Conservation (phyloP, 2,797 vertebrate genomes). For the Acipenser ruthenus region DNA sequence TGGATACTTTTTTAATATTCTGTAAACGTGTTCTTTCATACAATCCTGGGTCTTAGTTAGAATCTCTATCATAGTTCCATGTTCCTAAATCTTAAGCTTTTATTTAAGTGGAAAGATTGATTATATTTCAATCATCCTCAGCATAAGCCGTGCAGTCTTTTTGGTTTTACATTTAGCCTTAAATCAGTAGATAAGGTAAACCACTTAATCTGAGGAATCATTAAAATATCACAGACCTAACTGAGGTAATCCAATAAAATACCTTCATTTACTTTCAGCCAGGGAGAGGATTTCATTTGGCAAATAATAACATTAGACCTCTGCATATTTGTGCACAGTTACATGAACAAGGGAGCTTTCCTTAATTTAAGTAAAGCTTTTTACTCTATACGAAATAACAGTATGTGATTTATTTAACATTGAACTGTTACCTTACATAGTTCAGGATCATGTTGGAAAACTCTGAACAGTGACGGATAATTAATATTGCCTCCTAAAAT, state of each 20-base stretch:
- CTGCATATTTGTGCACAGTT: not conserved
- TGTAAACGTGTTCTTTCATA: no score
- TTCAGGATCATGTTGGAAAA: no score
- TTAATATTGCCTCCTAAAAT: no score
- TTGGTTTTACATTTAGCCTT: not conserved
- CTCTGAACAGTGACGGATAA: no score
- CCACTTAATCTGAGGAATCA: conserved; percentile 1
- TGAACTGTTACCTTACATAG: no score
- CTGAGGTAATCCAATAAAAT: not conserved
- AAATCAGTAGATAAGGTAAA: not conserved
- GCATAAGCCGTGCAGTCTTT: not conserved
- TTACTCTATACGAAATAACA: no score
- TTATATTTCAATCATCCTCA: not conserved
- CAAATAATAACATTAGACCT: not conserved
- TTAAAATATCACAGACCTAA: conserved; percentile 1
- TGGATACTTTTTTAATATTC: no score
- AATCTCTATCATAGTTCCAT: not conserved
- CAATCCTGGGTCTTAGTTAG: not conserved
- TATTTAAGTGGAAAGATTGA: not conserved
- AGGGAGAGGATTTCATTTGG: not conserved
- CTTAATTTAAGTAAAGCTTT: not conserved
- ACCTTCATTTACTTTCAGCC: conserved; percentile 1
- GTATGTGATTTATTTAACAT: no score
- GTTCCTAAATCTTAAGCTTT: not conserved
- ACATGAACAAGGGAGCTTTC: not conserved